Base-by-base conservation (phyloP, 2,888 invertebrate genomes). In the Acheta domesticus region DNA sequence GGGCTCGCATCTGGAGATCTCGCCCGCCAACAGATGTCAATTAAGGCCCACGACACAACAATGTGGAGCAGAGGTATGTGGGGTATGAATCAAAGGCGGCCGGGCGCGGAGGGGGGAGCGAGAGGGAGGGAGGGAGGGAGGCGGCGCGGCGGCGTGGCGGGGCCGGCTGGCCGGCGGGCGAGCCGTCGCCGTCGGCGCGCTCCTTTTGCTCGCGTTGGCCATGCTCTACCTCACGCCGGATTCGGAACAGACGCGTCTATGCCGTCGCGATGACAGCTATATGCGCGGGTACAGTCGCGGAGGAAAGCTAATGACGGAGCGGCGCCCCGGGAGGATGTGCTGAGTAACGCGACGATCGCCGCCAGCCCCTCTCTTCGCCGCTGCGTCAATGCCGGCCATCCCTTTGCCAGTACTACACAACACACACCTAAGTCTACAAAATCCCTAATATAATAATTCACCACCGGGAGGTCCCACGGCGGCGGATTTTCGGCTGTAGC, bases 21-120 rank as follows among this genome's bases (percentile, higher is more conserved):
- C 62, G 62, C 62, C 62, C 62, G 62, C 62, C 62, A 62, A 62
- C 62, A 62, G 62, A 62, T 62, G 62, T 62, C 62, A 62, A 62
- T 62, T 62, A 62, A 62, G 62, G n/a, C 62, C 62, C 62, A n/a
- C 62, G 62, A 62, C 62, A 62, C 62, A 62, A 62, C 62, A 62
- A 62, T 62, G 62, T 62, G n/a, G 62, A 62, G 62, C 62, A n/a
- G 16, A 62, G 62, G 62, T 62, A 62, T 62, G 62, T 62, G 62
- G 62, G 62, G 62, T 14, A 62, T 62, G 62, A 62, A 62, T 62
- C 62, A 62, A 62, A 62, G 62, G 62, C 62, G 62, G 62, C 12
- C 36, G 14, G n/a, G 16, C 16, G 62, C n/a, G 62, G 62, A n/a
- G 62, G 62, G 12, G 62, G 62, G 62, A 62, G n/a, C 62, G 14